A percentile compares a stretch with the other conserved stretches of the same genome.
Conservation (phyloP, 2,888 invertebrate species). For the Dastarcus helophoroides region DNA sequence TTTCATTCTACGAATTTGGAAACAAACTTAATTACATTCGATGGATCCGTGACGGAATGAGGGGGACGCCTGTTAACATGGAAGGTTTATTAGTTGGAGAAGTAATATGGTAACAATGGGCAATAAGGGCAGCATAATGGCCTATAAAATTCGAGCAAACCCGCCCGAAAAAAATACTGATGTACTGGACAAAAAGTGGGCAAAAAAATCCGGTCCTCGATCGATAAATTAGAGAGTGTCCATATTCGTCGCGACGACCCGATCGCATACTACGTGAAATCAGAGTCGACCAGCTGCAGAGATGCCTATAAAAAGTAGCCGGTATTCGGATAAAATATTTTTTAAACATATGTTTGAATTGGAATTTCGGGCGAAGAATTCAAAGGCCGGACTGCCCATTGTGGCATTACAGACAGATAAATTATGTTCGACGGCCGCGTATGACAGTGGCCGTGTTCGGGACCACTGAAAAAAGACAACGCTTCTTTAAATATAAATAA, state of each 20-base stretch:
- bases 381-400: conserved; percentile 35
- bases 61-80: too few species aligned
- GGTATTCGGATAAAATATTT: conserved; percentile 38
- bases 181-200: not conserved
- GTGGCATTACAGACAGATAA: conserved; percentile 38
- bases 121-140: too few species aligned
- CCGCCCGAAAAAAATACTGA: not conserved
- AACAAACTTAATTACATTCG: too few species aligned
- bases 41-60: too few species aligned
- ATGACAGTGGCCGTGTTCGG: conserved; percentile 34
- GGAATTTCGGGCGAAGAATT: conserved; percentile 37
- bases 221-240: conserved; percentile 22
- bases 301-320: conserved; percentile 28
- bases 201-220: conserved; percentile 17
- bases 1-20: too few species aligned
- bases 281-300: conserved; percentile 27
- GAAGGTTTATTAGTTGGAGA: too few species aligned
- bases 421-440: conserved; percentile 38
- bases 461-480: conserved; percentile 12
- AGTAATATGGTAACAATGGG: too few species aligned
- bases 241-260: conserved; percentile 23
- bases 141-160: too few species aligned
- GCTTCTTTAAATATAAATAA: conserved; percentile 30
- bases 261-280: conserved; percentile 23
- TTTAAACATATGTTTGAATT: conserved; percentile 38